Conservation (phyloP, 2,113 vertebrate genomes). For the Hiodon tergisus region DNA sequence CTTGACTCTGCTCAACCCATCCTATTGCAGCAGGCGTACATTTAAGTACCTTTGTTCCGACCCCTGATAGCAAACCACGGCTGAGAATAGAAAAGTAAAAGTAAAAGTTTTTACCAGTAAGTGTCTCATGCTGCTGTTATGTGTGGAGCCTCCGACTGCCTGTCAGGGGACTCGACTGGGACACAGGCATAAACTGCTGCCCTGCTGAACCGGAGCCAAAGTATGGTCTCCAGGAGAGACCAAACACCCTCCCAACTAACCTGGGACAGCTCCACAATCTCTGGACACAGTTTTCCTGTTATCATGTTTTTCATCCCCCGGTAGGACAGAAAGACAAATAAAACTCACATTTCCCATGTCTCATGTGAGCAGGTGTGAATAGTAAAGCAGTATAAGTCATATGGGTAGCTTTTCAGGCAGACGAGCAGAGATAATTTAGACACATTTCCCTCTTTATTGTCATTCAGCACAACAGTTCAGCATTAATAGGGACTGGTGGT, state of each 20-base stretch:
- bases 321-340: no score
- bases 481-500: no score
- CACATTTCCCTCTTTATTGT: no score
- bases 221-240: slow-evolving; percentile 42
- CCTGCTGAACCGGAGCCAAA: slow-evolving; percentile 51
- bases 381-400: no score
- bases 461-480: no score
- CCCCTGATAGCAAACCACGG: background rate
- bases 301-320: background rate
- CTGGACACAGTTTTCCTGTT: background rate
- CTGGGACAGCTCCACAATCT: background rate
- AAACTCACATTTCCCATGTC: no score
- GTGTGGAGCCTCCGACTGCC: slow-evolving; percentile 29
- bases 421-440: no score
- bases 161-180: slow-evolving; percentile 40
- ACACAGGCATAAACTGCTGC: slow-evolving; percentile 25
- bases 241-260: slow-evolving; percentile 32
- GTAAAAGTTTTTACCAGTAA: slow-evolving; percentile 52
- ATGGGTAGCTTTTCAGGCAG: no score
- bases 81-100: background rate
- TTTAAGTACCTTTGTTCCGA: background rate
- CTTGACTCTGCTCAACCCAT: background rate
- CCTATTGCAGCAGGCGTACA: background rate
- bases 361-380: no score
- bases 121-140: slow-evolving; percentile 45